Conservation (phyloP, 2,797 vertebrate genomes). For the Melanogrammus aeglefinus region DNA sequence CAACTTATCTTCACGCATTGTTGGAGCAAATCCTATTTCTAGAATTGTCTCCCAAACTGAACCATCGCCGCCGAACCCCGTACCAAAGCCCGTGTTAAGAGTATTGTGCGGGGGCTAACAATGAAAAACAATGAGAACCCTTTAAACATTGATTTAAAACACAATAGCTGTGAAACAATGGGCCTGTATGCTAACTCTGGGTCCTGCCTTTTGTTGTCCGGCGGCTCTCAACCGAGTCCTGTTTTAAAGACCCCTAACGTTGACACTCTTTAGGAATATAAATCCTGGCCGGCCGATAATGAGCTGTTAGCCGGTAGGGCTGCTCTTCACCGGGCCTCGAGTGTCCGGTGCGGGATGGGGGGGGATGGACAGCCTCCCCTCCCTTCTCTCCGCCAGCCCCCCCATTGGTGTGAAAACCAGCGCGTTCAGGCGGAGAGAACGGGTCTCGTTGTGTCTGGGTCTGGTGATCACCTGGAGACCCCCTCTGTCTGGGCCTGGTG, state of each 20-base stretch:
- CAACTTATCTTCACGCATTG: not conserved
- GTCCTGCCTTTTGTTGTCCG: conserved; percentile 14
- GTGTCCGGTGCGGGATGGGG: conserved; percentile 42
- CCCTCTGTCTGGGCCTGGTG: conserved; percentile 14
- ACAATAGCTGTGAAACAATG: conserved; percentile 22
- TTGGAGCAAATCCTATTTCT: not conserved
- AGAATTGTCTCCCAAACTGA: not conserved
- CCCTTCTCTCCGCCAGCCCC: conserved; percentile 49
- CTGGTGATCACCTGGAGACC: conserved; percentile 11
- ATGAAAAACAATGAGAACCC: not conserved
- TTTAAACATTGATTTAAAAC: not conserved
- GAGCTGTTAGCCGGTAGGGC: conserved; percentile 44
- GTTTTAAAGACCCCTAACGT: not conserved
- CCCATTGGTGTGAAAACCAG: conserved; percentile 42
- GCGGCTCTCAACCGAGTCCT: conserved; percentile 16
- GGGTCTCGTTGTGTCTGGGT: conserved; percentile 29
- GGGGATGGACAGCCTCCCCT: conserved; percentile 38
- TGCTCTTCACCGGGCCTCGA: conserved; percentile 45
- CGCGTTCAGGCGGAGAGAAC: conserved; percentile 30
- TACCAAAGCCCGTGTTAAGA: not conserved
- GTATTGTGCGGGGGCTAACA: not conserved
- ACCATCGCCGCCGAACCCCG: not conserved
- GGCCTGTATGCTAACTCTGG: not conserved
- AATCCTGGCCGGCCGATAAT: conserved; percentile 45
- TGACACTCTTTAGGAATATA: conserved; percentile 7